Base-by-base conservation (phyloP, 2,113 vertebrate species). In the Genyomyrus donnyi region DNA sequence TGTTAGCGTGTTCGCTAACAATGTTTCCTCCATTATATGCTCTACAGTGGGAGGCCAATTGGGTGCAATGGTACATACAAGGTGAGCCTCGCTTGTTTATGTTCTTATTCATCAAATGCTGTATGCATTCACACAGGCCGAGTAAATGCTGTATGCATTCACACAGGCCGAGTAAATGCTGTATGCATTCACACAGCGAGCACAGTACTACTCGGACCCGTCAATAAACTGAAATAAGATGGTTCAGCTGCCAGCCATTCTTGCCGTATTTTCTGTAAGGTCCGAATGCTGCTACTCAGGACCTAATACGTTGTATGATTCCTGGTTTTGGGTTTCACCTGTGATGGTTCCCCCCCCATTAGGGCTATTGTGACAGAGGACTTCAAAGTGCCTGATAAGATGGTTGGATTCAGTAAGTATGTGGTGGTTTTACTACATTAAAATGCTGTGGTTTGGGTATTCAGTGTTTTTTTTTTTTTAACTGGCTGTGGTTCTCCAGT, bases 361-460 rank as follows among this genome's bases (percentile, higher is more conserved):
- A 99, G 98, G 97, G 96, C 98, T 96, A 97, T 99, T 94, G 95
- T 98, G 94, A 99, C 98, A 92, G 98, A 99, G 97, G 98, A 99
- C 92, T 99, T 96, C 95, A 99, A 99, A 98, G 98, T 99, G 97
- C 98, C 98, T 97, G 98, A 99, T 95, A 99, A 99, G 95, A 99
- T 99, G 98, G 98, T 99, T 94, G 98, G 98, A 96, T 99, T 99
- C 94, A 99, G 98, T 99, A 97, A 99, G 98, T 99, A 96, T 91
- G 80, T 35, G 27, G 85, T 74, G 17, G 31, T 52, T 58, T 89
- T 85, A 58, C 21, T 35, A 45, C 1, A 35, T 46, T 24, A 39
- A 53, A 39, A 31, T 80, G 62, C 21, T 77, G 58, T 11, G 13
- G 27, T 74, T 27, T 48, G n/a, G 24, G 46, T 24, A 27, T 19